Evolutionary conservation across 2,888 invertebrate genomes (phyloP), one percentile per base, ranked within the genome.

Genomic region (Drosophila meridionalis): DNA sequence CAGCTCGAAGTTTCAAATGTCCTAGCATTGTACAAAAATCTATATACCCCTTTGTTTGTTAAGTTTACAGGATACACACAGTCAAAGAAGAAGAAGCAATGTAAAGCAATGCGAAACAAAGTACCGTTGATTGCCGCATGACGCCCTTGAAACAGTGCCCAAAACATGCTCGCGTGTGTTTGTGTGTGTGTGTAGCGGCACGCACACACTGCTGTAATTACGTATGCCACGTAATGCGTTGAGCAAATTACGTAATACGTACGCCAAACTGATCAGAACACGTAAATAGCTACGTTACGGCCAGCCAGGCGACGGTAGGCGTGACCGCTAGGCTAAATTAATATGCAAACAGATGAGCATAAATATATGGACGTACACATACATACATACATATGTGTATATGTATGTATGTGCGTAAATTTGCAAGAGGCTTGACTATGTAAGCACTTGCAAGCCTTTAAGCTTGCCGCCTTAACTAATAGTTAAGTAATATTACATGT

Each of bases 151-250:
- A 78, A 67, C 59, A 71, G 53, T 59, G 57, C 65, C 62, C 59
- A 73, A 59, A 67, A 60, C 47, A 75, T 12, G 26, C 0, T 36
- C 32, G 20, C 9, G 30, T 11, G 12, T 30, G 32, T 9, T 5
- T 11, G 8, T 47, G 7, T 20, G 12, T 40, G 40, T 48, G 28
- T 38, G 43, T 62, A 38, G 36, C 48, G 59, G 68, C 76, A 80
- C 80, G 72, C 78, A 76, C 69, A 76, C 69, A 69, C 61, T 65
- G 64, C 61, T 69, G 52, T 80, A 83, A 84, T 86, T 84, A 86
- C 81, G 67, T 79, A 76, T 80, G 73, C 80, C 78, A 70, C 70
- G 73, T 76, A 80, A 80, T 73, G 73, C 71, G 78, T 61, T 63
- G 56, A 73, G 52, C 65, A 69, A 82, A 82, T 82, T 82, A 73